Conservation (phyloP, 2,113 vertebrate genomes). For the Colossoma macropomum region DNA sequence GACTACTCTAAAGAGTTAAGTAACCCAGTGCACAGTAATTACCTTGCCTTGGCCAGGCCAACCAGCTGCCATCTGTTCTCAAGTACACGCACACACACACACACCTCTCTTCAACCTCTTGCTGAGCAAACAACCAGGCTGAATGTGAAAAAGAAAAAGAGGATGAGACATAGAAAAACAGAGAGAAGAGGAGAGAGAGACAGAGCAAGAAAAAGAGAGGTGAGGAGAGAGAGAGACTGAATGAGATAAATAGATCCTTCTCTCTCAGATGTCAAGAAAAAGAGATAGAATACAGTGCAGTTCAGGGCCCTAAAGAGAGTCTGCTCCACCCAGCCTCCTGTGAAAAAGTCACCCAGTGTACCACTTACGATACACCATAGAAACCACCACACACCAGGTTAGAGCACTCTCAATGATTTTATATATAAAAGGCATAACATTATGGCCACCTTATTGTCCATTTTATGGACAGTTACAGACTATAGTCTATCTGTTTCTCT, state of each 20-base stretch:
- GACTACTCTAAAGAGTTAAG: constrained; percentile 74
- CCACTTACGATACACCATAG: background rate
- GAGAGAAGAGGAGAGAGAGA: background rate
- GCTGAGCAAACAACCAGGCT: constrained; percentile 64
- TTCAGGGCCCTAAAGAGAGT: constrained; percentile 13
- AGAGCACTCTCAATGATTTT: background rate
- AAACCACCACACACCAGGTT: background rate
- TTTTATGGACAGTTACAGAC: too few species aligned
- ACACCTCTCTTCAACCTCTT: constrained; percentile 61
- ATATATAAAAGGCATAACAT: too few species aligned
- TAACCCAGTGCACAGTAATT: constrained; percentile 77
- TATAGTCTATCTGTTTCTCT: too few species aligned
- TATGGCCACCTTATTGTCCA: too few species aligned
- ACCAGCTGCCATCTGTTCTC: constrained; percentile 78
- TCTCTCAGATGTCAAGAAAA: constrained; percentile 7
- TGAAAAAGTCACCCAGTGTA: background rate
- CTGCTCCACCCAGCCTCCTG: background rate
- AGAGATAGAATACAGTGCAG: constrained; percentile 5
- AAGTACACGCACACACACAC: constrained; percentile 54
- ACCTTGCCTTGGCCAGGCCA: constrained; percentile 72
- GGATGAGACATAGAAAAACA: background rate
- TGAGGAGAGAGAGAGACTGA: constrained; percentile 13
- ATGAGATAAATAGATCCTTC: constrained; percentile 31
- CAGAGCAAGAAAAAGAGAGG: background rate
- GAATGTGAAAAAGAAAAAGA: constrained; percentile 31